Conservation (phyloP, 2,113 vertebrate species). For the Sclerurus mexicanus region DNA sequence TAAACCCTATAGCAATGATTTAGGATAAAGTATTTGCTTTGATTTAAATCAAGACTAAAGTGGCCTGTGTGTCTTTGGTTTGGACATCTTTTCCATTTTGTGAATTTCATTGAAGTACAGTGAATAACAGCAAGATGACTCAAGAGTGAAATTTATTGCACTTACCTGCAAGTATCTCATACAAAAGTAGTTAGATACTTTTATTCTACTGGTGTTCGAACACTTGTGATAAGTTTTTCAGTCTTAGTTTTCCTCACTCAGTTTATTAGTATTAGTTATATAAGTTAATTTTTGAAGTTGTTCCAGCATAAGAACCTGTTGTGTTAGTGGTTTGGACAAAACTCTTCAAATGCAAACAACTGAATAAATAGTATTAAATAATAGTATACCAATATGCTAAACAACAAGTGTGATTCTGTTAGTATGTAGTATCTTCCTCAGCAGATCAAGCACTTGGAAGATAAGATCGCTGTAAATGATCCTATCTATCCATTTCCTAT, state of each 20-base stretch:
- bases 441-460: not conserved
- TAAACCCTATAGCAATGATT: not conserved
- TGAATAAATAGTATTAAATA: not conserved
- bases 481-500: not conserved
- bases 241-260: not conserved
- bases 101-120: not conserved
- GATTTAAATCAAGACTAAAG: not conserved
- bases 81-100: not conserved
- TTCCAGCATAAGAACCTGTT: not conserved
- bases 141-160: not conserved
- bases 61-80: not conserved
- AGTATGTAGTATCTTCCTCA: not conserved
- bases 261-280: not conserved
- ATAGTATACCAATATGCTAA: not conserved
- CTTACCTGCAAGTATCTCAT: not conserved
- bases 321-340: not conserved
- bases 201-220: not conserved
- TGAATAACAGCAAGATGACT: not conserved
- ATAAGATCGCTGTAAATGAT: not conserved
- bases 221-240: not conserved
- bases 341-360: not conserved
- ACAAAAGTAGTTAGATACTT: not conserved
- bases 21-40: not conserved
- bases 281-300: not conserved
- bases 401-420: not conserved